Base-by-base conservation (phyloP, 1,140 invertebrate genomes). In the Asobara japonica region DNA sequence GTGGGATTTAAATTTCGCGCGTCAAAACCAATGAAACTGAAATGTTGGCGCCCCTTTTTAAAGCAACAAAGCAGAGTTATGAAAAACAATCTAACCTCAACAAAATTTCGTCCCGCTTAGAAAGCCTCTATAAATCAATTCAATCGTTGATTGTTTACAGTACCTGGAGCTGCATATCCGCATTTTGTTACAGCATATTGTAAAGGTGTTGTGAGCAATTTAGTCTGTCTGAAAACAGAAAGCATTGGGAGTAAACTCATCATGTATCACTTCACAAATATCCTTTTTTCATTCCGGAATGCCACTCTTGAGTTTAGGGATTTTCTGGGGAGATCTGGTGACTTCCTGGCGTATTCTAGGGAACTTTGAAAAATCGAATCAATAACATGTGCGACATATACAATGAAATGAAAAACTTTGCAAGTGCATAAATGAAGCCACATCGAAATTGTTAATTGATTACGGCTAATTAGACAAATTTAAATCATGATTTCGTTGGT, bases 81-180 rank as follows among this genome's bases (percentile, higher is more conserved):
- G 5, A 36, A n/a, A n/a, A n/a, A n/a, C n/a, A 10, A 20, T 5
- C 20, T 56, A 56, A 56, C 51, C 51, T 56, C 20, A 56, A 22
- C 10, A 8, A 0, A 3, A 1, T 56, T 45, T 45, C 16, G 8
- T 16, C n/a, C 41, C n/a, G 3, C 3, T 45, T 20, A 31, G 36
- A 7, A n/a, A 45, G 13, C 13, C 16, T 8, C 16, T 31, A 13
- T 36, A 18, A 22, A 64, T 61, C 16, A 64, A 71, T 38, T 11
- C 29, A 27, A n/a, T 36, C 18, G 10, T 69, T 45, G 5, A 73
- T 27, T 27, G 4, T 25, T 29, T 45, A 36, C 6, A 25, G 66
- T 75, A 81, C 79, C 71, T 74, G 74, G 65, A 33, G 22, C 45
- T 22, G 72, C 76, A 73, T 77, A 79, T 45, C 38, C 60, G 31